Evolutionary conservation across 2,888 invertebrate genomes (phyloP).

Genomic region (Meta bourneti): DNA sequence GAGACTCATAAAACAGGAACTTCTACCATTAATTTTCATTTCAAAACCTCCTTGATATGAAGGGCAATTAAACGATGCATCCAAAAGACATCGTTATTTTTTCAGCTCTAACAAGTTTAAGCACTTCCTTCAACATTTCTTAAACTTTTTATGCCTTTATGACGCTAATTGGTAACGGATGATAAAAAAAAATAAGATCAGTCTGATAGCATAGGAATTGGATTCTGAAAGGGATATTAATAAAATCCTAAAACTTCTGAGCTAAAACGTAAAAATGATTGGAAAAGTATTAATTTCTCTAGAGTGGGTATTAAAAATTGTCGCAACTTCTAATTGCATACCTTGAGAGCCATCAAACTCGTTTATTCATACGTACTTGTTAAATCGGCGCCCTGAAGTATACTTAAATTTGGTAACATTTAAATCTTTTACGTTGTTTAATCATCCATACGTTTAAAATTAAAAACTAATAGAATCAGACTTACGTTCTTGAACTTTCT

Average conservation of each 20-base stretch:
- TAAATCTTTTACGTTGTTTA: no score
- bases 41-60: neutral
- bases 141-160: conserved; percentile 5
- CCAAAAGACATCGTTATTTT: conserved; percentile 28
- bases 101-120: conserved; percentile 10
- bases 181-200: conserved; percentile 24
- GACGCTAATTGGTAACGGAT: conserved; percentile 24
- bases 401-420: no score
- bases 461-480: no score
- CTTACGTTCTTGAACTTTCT: no score
- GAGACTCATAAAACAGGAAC: neutral
- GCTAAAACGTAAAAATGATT: neutral
- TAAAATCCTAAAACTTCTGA: neutral
- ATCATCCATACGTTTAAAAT: no score
- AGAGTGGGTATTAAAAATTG: neutral
- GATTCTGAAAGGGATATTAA: neutral
- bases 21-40: neutral
- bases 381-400: no score
- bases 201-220: neutral
- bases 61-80: conserved; percentile 18
- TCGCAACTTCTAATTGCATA: neutral
- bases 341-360: neutral
- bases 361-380: neutral
- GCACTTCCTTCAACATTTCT: conserved; percentile 17
- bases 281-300: neutral